These are phyloP conservation scores for Timandra comae DNA, from an alignment of 2,888 invertebrate species.

Conservation along the genomic window DNA sequence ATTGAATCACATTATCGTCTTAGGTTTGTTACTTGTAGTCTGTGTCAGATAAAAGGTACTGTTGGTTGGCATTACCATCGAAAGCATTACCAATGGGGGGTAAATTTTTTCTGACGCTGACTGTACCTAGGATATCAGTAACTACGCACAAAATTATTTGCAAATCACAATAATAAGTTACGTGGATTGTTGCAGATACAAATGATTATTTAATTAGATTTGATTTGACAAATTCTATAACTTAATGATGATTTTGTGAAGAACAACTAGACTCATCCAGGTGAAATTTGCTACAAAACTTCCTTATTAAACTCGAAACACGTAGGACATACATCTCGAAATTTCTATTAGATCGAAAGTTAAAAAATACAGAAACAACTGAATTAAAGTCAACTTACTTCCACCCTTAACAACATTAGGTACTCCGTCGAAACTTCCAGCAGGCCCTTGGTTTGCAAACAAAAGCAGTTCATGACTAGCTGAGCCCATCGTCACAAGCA, in stretches of 20 bases:
- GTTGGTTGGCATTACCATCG: too few relatives aligned
- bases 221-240: too few relatives aligned
- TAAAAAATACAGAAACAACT: neutral
- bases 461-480: slow-evolving; percentile 45
- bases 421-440: slow-evolving; percentile 48
- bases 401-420: slow-evolving; percentile 44
- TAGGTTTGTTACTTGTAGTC: neutral
- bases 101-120: too few relatives aligned
- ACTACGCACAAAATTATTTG: neutral
- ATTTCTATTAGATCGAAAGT: too few relatives aligned
- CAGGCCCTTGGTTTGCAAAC: slow-evolving; percentile 52
- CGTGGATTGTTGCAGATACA: too few relatives aligned
- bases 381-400: slow-evolving; percentile 34
- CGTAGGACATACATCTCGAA: too few relatives aligned
- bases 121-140: neutral
- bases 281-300: too few relatives aligned
- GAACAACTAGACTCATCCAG: neutral
- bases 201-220: too few relatives aligned
- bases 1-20: too few relatives aligned
- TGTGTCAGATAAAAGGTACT: neutral
- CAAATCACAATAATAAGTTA: neutral
- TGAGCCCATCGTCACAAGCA: slow-evolving; percentile 38
- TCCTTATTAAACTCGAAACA: too few relatives aligned
- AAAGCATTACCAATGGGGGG: too few relatives aligned
- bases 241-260: too few relatives aligned